Evolutionary conservation across 2,113 vertebrate genomes (phyloP).

Genomic region (Morone saxatilis): DNA sequence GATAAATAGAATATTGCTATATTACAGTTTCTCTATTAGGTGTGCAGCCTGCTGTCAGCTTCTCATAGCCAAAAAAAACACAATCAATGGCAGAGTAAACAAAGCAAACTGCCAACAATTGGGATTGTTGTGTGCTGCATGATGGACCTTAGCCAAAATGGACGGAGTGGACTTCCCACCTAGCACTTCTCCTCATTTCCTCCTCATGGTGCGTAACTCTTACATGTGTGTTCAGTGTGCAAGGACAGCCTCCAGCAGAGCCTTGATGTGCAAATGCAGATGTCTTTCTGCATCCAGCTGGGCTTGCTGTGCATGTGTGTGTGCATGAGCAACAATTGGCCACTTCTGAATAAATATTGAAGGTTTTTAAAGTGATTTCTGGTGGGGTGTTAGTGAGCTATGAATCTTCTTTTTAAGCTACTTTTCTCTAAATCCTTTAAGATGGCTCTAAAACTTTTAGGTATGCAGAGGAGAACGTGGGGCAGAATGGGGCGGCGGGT

Average conservation of each 20-base stretch:
- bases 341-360: conserved; percentile 35
- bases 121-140: conserved; percentile 37
- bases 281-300: conserved; percentile 19
- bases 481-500: not conserved
- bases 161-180: conserved; percentile 52
- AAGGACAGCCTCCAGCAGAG: conserved; percentile 43
- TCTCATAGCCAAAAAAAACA: conserved; percentile 35
- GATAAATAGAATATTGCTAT: conserved; percentile 24
- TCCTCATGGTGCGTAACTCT: conserved; percentile 48
- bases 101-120: conserved; percentile 55
- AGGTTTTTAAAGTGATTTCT: conserved; percentile 46
- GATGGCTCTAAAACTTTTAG: conserved; percentile 58
- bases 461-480: conserved; percentile 36
- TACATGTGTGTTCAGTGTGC: conserved; percentile 47
- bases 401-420: conserved; percentile 65
- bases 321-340: conserved; percentile 31
- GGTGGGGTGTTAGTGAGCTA: conserved; percentile 31
- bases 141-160: conserved; percentile 65
- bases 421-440: conserved; percentile 74
- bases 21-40: conserved; percentile 35
- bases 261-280: conserved; percentile 52
- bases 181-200: conserved; percentile 63
- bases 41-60: conserved; percentile 40
- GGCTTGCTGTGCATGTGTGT: conserved; percentile 2
- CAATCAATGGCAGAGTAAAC: conserved; percentile 56